Evolutionary conservation across 2,113 vertebrate genomes (phyloP), one percentile per base, ranked within the genome.

Genomic region (Saiga tatarica): DNA sequence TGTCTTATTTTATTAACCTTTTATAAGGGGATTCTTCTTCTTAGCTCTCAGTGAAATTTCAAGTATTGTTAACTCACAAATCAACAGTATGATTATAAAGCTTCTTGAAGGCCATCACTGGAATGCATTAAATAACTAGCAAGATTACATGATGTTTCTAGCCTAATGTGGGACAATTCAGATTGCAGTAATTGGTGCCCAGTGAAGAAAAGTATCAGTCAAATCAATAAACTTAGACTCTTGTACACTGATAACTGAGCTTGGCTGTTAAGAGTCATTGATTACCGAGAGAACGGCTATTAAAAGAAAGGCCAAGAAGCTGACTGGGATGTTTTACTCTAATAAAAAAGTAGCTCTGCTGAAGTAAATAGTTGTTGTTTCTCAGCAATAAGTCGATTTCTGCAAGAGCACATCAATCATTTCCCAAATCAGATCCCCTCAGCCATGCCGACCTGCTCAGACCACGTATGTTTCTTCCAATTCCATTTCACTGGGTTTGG

Each of bases 1-100:
- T 95, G 67, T 95, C 91, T 97, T 94, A 96, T 93, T 97, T 83
- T 97, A 82, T 98, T 98, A 97, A 97, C 93, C 94, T 97, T 95
- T 97, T 76, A 47, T 57, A 95, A 90, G 25, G 10, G 98, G 14
- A 4, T 19, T 71, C 42, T 89, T 71, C 36, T 89, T 67, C 88
- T 74, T 55, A 88, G 60, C 36, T 97, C 0, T 98, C 96, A 84
- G 52, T 94, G 71, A 98, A 97, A 81, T 28, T 59, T 94, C 86
- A 95, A 97, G 71, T 89, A 91, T 33, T 95, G 97, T 97, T 86
- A 98, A 84, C 33, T 90, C 86, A 97, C 82, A 92, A 96, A 39
- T 92, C 96, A 97, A 93, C 64, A 78, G 12, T 47, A 39, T 59
- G 71, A 95, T 4, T 97, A 1, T 47, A 59, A 53, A 53, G 4